A percentile compares a stretch with the other conserved stretches of the same genome.
Conservation (phyloP, 2,797 vertebrate genomes). For the Borostomias antarcticus region DNA sequence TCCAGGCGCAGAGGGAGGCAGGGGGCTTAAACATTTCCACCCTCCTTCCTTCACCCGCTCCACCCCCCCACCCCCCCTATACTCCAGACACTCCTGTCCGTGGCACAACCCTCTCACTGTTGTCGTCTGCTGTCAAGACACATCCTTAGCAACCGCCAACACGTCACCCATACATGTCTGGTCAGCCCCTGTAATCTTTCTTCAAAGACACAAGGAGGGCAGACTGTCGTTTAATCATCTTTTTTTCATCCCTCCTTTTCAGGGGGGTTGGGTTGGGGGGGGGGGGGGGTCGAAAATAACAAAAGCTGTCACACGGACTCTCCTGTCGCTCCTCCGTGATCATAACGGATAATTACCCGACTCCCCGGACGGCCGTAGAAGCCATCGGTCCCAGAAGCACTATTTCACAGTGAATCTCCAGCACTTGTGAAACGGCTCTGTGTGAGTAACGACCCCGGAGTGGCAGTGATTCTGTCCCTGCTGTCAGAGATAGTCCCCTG, state of each 20-base stretch:
- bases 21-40: constrained; percentile 15
- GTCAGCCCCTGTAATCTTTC: constrained; percentile 56
- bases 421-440: constrained; percentile 69
- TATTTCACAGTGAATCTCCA: constrained; percentile 62
- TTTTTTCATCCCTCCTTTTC: neutral
- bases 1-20: constrained; percentile 63
- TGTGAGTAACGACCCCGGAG: constrained; percentile 74
- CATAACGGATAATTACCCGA: constrained; percentile 81
- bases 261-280: no score
- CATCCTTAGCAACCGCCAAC: constrained; percentile 69
- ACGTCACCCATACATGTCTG: constrained; percentile 66
- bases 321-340: constrained; percentile 77
- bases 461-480: constrained; percentile 66
- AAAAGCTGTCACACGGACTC: constrained; percentile 73
- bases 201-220: constrained; percentile 74
- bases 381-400: constrained; percentile 65
- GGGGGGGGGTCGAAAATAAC: constrained; percentile 70
- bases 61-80: neutral
- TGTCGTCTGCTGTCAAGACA: constrained; percentile 57
- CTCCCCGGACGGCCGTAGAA: constrained; percentile 65
- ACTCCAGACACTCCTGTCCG: constrained; percentile 4
- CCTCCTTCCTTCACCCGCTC: no score
- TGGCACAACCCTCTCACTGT: constrained; percentile 41
- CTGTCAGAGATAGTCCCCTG: constrained; percentile 62
- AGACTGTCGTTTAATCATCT: constrained; percentile 75